These are phyloP conservation scores for Desmophyllum pertusum DNA, from an alignment of 92 coral and sea anemone genomes.

Conservation along the genomic window DNA sequence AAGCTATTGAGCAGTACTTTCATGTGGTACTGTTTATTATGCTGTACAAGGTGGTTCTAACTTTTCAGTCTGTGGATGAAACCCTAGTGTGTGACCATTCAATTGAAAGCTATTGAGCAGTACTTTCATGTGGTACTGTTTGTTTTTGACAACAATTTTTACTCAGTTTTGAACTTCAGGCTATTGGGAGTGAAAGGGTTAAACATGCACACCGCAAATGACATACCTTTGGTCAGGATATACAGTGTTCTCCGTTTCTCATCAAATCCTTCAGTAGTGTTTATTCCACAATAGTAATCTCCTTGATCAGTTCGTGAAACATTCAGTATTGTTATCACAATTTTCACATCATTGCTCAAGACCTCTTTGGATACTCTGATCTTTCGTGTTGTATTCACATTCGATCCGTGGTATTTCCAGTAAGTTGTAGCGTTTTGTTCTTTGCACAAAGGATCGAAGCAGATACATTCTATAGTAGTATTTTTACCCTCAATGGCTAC, in stretches of 20 bases:
- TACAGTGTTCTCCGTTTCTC: background rate
- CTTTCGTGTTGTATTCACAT: background rate
- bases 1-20: too few species aligned
- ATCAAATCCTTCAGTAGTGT: conserved; percentile 19
- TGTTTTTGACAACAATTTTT: too few species aligned
- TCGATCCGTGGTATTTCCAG: conserved; percentile 1
- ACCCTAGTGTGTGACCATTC: background rate
- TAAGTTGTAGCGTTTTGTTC: background rate
- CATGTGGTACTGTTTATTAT: too few species aligned
- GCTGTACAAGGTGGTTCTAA: too few species aligned
- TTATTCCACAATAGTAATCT: conserved; percentile 3
- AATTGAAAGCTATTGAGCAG: background rate
- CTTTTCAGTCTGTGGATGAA: background rate
- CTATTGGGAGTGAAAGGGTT: too few species aligned
- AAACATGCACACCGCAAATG: background rate
- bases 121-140: background rate
- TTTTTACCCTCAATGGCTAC: conserved; percentile 7
- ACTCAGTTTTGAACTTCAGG: too few species aligned
- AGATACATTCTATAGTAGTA: conserved; percentile 12
- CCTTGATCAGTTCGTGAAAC: conserved; percentile 7
- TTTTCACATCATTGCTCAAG: background rate
- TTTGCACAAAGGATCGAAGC: background rate
- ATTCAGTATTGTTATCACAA: background rate
- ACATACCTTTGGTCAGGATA: conserved; percentile 18
- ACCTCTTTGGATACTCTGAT: background rate